Evolutionary conservation across 2,888 invertebrate genomes (phyloP).

Genomic region (Dusona sp.): DNA sequence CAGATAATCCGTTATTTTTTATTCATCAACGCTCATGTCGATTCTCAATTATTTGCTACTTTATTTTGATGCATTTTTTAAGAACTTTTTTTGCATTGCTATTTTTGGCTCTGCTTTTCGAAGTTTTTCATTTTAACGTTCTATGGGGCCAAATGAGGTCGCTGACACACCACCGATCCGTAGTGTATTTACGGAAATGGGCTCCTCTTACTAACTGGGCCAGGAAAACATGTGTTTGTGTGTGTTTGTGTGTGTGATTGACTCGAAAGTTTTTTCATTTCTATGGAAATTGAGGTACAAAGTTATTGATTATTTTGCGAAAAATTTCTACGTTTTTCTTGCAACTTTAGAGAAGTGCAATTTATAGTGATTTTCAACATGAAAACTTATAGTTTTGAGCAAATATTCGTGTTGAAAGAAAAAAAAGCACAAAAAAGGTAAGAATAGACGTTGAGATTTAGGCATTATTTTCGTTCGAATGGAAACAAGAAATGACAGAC

Average conservation of each 20-base stretch:
- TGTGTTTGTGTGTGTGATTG: neutral
- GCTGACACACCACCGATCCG: slow-evolving; percentile 42
- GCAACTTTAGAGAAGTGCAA: neutral
- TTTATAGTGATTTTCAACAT: neutral
- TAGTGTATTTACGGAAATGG: slow-evolving; percentile 55
- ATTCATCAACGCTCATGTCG: neutral
- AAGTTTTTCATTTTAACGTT: slow-evolving; percentile 32
- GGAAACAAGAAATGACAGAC: slow-evolving; percentile 38
- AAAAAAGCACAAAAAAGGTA: neutral
- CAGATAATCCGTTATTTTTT: neutral
- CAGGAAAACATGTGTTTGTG: neutral
- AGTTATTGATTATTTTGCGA: neutral
- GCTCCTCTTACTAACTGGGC: slow-evolving; percentile 34
- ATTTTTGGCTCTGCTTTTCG: slow-evolving; percentile 20
- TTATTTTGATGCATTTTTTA: neutral
- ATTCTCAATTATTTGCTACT: neutral
- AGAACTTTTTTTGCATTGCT: neutral
- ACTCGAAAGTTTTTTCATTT: neutral
- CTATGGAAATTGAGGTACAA: neutral
- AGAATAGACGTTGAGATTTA: neutral
- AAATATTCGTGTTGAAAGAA: neutral
- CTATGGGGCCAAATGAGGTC: slow-evolving; percentile 54
- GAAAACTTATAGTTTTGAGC: neutral
- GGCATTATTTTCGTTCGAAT: slow-evolving; percentile 36
- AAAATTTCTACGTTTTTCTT: neutral